A percentile compares a stretch with the other conserved stretches of the same genome.
phyloP scores from a whole-genome alignment of 1,140 invertebrate species.

The Ceratitis capitata region DNA sequence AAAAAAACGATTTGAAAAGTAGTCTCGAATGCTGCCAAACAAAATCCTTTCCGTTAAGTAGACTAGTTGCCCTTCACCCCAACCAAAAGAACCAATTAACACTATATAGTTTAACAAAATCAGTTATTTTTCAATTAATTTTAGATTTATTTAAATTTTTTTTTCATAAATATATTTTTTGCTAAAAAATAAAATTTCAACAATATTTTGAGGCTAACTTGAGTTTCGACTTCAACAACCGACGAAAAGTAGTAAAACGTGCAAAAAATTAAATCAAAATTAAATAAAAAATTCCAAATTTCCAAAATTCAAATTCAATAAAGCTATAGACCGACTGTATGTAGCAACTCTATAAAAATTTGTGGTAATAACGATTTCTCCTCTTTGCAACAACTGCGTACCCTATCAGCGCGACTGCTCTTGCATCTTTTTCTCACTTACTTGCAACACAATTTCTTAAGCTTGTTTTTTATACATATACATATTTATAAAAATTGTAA shows the following conservation, averaged over 20 bases:
- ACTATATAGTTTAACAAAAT: not conserved
- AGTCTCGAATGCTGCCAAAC: slow-evolving; percentile 43
- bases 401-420: not conserved
- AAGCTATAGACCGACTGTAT: not conserved
- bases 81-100: not conserved
- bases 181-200: not conserved
- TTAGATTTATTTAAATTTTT: not conserved
- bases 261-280: slow-evolving; percentile 1
- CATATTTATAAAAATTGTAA: too few species aligned
- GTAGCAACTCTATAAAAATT: too few species aligned
- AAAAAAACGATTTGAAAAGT: slow-evolving; percentile 47
- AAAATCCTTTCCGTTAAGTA: slow-evolving; percentile 20
- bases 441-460: not conserved
- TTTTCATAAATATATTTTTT: not conserved
- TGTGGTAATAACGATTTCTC: slow-evolving; percentile 6
- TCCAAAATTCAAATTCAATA: not conserved
- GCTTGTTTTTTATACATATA: not conserved
- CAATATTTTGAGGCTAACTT: not conserved
- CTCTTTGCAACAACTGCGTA: slow-evolving; percentile 40
- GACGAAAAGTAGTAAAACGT: not conserved
- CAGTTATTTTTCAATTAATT: not conserved
- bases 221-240: not conserved
- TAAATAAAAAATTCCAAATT: not conserved
- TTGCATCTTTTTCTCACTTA: not conserved
- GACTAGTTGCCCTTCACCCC: not conserved